phyloP scores from a whole-genome alignment of 2,888 invertebrate genomes.

The Sceliomorpha sp. region DNA sequence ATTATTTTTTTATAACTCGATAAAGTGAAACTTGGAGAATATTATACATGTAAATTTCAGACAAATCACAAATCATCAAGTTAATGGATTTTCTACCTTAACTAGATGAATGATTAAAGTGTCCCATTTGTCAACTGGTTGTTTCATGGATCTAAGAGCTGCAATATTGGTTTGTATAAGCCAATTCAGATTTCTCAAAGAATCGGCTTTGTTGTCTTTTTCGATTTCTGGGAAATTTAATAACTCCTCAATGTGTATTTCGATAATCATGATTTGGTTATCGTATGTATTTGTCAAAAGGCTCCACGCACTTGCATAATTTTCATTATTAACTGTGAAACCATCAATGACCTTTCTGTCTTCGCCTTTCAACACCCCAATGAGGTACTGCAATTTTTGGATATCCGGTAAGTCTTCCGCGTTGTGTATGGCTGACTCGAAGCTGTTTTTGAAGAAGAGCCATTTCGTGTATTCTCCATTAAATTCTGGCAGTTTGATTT shows the following conservation, averaged over 20 bases:
- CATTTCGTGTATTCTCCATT: slow-evolving; percentile 47
- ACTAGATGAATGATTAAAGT: slow-evolving; percentile 13
- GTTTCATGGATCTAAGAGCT: slow-evolving; percentile 21
- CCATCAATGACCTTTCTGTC: slow-evolving; percentile 52
- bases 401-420: slow-evolving; percentile 26
- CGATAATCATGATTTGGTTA: slow-evolving; percentile 15
- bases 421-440: slow-evolving; percentile 42
- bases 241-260: slow-evolving; percentile 8
- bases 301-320: slow-evolving; percentile 53
- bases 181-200: slow-evolving; percentile 9
- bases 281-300: slow-evolving; percentile 21
- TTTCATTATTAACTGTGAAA: slow-evolving; percentile 41
- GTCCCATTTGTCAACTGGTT: slow-evolving; percentile 11
- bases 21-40: no score
- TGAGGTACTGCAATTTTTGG: slow-evolving; percentile 55
- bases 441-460: slow-evolving; percentile 49
- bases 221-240: slow-evolving; percentile 8
- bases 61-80: no score
- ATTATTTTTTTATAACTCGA: no score
- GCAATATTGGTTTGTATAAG: slow-evolving; percentile 13
- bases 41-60: no score
- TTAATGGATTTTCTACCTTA: no score
- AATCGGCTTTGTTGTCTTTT: slow-evolving; percentile 18
- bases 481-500: slow-evolving; percentile 46
- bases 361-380: slow-evolving; percentile 44